These are phyloP conservation scores for Plotosus lineatus DNA, from an alignment of 2,113 vertebrate genomes.

Conservation along the genomic window DNA sequence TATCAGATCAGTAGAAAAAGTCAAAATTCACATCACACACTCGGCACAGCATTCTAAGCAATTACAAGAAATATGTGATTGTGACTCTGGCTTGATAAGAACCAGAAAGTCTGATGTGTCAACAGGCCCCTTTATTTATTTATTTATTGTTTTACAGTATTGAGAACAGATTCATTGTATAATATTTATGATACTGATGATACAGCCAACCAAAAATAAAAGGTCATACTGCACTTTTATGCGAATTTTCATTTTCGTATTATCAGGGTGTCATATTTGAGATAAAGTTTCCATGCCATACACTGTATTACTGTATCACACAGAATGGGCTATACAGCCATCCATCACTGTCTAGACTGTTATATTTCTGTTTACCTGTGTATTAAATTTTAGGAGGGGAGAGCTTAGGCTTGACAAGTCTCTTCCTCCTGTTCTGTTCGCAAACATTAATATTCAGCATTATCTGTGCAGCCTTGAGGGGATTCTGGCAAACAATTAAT, in stretches of 20 bases:
- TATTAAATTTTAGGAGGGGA: conserved; percentile 17
- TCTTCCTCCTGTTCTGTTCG: conserved; percentile 20
- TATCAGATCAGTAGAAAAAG: background rate
- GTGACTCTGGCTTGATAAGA: background rate
- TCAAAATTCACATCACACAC: background rate
- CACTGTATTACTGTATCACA: too few relatives aligned
- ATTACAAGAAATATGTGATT: background rate
- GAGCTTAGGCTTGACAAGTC: conserved; percentile 1
- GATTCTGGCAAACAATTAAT: conserved; percentile 47
- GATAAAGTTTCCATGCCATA: background rate
- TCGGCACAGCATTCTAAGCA: background rate
- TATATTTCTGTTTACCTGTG: conserved; percentile 2
- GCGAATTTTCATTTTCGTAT: background rate
- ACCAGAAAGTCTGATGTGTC: background rate
- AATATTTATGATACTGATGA: conserved; percentile 4
- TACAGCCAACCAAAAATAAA: conserved; percentile 1
- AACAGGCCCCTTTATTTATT: background rate
- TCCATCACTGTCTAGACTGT: conserved; percentile 20
- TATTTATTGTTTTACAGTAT: background rate
- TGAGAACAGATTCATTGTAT: background rate
- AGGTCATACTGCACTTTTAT: background rate
- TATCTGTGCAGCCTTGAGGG: conserved; percentile 27
- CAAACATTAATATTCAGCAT: conserved; percentile 43
- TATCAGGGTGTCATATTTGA: background rate
- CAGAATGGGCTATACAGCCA: conserved; percentile 13